These are phyloP conservation scores for Cosmia pyralina DNA, from an alignment of 2,888 invertebrate genomes.

Conservation along the genomic window DNA sequence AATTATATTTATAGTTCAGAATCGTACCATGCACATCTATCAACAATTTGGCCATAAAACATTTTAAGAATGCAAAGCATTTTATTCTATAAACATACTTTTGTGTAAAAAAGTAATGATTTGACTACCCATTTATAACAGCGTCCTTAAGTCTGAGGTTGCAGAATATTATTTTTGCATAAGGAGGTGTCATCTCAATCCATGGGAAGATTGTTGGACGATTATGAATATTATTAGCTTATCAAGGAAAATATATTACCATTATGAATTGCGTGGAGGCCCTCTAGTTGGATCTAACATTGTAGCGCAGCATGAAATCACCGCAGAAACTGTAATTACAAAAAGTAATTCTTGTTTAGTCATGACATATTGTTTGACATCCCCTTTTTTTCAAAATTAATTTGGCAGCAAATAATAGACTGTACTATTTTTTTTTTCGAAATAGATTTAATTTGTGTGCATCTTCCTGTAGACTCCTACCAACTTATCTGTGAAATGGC, in stretches of 20 bases:
- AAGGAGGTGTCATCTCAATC: neutral
- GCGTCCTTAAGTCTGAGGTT: too few species aligned
- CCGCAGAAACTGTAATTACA: slow-evolving; percentile 74
- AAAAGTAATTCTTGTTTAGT: slow-evolving; percentile 74
- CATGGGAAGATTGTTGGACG: neutral
- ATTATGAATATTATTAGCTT: neutral
- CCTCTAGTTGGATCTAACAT: slow-evolving; percentile 70
- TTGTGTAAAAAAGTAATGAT: too few species aligned
- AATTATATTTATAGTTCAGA: too few species aligned
- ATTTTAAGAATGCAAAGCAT: too few species aligned
- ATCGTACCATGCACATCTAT: too few species aligned
- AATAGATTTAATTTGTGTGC: too few species aligned
- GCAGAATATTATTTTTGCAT: neutral
- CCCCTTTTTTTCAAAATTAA: slow-evolving; percentile 1
- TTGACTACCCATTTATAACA: too few species aligned
- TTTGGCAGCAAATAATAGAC: neutral
- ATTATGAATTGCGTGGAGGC: slow-evolving; percentile 66
- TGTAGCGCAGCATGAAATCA: slow-evolving; percentile 76
- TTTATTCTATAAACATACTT: too few species aligned
- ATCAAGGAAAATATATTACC: slow-evolving; percentile 61
- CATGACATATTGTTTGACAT: slow-evolving; percentile 73
- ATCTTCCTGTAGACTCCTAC: too few species aligned
- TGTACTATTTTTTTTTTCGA: too few species aligned
- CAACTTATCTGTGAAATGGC: too few species aligned
- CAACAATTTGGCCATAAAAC: too few species aligned